Base-by-base conservation (phyloP, 2,797 vertebrate species). In the Spinus olivaceus region DNA sequence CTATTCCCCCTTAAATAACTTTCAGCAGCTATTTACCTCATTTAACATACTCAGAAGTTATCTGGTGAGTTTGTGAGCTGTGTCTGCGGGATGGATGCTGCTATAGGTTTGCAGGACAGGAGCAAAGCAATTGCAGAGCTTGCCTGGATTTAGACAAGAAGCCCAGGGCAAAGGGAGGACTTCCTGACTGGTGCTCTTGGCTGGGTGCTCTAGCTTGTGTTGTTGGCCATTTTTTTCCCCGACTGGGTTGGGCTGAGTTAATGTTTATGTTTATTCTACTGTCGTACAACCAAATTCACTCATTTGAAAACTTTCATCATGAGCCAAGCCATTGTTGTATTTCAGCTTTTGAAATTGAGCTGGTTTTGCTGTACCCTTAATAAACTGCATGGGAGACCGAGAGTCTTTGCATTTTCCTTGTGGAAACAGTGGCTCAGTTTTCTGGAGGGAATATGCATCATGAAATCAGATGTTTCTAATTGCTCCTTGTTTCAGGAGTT, bases 221-320 rank as follows among this genome's bases (percentile, higher is more conserved):
- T 57, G 25, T 39, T 78, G 72, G 49, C 47, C 17, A 12, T 50
- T 71, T 59, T 42, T 44, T 69, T 6, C 14, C 50, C 47, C 50
- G 32, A 16, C 10, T 51, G 61, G 35, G 21, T 78, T 85, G 65
- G 82, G 57, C 30, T 78, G 57, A 81, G 57, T 81, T 93, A 61
- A 79, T 92, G 59, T 92, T 95, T 96, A 41, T 95, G 86, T 95
- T 95, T 94, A 76, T 88, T 96, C 56, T 72, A 27, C 82, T 88
- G 88, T 92, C 0, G 9, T 76, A 66, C 59, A 86, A 79, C 77
- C 54, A 41, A 91, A 96, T 95, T 41, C 91, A 86, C 39, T 88
- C 76, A 89, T 94, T 93, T 92, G 87, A 86, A 61, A 90, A 59
- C 89, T 94, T 96, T 54, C 72, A 46, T 72, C 79, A 71, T 9